These are phyloP conservation scores for Ceratoteleas bidentatus DNA, from an alignment of 1,140 invertebrate species.

Conservation along the genomic window DNA sequence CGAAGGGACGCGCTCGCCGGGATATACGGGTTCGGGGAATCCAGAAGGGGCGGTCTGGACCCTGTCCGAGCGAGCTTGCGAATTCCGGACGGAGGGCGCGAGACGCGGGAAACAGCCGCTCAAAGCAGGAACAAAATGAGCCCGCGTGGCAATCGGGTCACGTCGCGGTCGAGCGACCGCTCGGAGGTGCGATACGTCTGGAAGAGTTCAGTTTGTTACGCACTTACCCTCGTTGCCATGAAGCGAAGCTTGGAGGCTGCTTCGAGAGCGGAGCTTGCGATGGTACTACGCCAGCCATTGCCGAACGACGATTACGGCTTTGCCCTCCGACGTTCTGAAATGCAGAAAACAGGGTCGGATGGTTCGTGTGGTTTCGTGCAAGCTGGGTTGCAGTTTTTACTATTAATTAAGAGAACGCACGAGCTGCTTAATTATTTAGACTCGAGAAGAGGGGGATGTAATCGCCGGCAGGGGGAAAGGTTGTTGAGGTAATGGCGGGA, in stretches of 20 bases:
- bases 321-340: constrained; percentile 73
- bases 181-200: constrained; percentile 65
- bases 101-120: constrained; percentile 45
- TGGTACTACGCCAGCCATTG: constrained; percentile 73
- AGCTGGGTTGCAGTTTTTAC: constrained; percentile 25
- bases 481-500: too few species aligned
- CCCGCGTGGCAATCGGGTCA: constrained; percentile 59
- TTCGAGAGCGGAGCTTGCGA: constrained; percentile 63
- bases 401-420: constrained; percentile 15
- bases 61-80: constrained; percentile 42
- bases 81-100: constrained; percentile 21
- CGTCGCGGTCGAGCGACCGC: too few species aligned
- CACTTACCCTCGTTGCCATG: constrained; percentile 77
- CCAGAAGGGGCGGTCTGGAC: constrained; percentile 74
- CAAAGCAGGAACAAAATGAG: constrained; percentile 61
- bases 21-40: constrained; percentile 75
- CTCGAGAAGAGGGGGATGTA: too few species aligned
- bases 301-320: constrained; percentile 59
- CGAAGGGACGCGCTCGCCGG: constrained; percentile 27
- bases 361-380: too few species aligned
- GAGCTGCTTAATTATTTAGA: constrained; percentile 13
- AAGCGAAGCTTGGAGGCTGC: constrained; percentile 68
- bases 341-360: constrained; percentile 32
- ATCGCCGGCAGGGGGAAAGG: too few species aligned
- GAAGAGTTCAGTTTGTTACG: constrained; percentile 64